These are phyloP conservation scores for Parazoanthus atlanticus DNA, from an alignment of 92 coral and sea anemone genomes.

Conservation along the genomic window DNA sequence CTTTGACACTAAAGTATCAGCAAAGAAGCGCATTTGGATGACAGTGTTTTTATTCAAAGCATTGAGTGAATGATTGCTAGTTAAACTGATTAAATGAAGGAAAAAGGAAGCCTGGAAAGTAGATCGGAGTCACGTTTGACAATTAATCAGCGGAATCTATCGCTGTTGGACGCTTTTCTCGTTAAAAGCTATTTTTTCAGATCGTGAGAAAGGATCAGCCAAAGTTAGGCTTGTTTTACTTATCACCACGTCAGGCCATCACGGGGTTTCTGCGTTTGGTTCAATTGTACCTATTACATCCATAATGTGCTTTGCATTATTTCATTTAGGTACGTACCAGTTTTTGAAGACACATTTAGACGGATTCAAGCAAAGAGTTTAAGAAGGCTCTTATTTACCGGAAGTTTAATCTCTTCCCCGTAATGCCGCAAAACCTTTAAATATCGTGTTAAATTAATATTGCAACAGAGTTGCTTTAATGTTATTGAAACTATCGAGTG, in stretches of 20 bases:
- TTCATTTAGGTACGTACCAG: not conserved
- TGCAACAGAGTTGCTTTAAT: not conserved
- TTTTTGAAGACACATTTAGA: conserved; percentile 1
- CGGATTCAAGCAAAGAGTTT: not conserved
- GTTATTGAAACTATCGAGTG: conserved; percentile 4
- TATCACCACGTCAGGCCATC: not conserved
- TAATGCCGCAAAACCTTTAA: conserved; percentile 1
- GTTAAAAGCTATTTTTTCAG: not conserved
- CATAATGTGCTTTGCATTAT: not conserved
- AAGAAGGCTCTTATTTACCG: not conserved
- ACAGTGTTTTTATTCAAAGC: not conserved
- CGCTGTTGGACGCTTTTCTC: not conserved
- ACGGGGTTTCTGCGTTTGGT: conserved; percentile 9
- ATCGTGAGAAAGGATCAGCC: not conserved
- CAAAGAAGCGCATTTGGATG: not conserved
- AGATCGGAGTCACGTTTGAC: not conserved
- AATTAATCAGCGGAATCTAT: not conserved
- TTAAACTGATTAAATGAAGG: not conserved
- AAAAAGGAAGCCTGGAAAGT: not conserved
- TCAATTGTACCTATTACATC: not conserved
- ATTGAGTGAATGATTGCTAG: not conserved
- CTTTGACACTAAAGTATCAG: not conserved
- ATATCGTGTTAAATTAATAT: not conserved
- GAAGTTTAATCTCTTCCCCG: not conserved
- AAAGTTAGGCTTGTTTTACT: not conserved